Percentiles rank a stretch among this genome's conserved stretches.
These are phyloP conservation scores for Peromyscus attwateri DNA, from an alignment of 2,797 vertebrate genomes.

Conservation along the genomic window DNA sequence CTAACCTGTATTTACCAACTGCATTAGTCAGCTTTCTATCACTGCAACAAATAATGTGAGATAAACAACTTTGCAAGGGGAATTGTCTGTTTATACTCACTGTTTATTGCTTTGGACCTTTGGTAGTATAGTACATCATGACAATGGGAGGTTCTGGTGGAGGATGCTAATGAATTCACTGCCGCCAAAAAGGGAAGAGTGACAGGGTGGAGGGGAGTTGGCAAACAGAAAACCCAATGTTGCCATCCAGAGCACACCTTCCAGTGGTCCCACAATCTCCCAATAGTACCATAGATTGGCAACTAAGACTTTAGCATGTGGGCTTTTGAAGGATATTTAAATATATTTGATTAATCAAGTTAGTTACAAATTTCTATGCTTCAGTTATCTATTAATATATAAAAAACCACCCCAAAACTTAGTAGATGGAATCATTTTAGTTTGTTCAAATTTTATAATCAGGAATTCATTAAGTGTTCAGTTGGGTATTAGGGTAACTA, in stretches of 20 bases:
- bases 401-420: background rate
- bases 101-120: background rate
- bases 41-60: background rate
- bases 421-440: background rate
- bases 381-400: background rate
- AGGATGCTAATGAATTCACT: background rate
- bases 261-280: background rate
- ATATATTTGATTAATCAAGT: conserved; percentile 39
- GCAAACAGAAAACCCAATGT: background rate
- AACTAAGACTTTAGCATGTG: background rate
- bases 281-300: background rate
- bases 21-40: background rate
- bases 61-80: background rate
- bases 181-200: no score
- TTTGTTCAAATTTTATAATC: conserved; percentile 40
- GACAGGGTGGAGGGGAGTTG: background rate
- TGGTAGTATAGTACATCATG: background rate
- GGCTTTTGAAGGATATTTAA: background rate
- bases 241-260: background rate
- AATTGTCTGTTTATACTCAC: background rate
- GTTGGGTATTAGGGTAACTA: background rate
- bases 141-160: background rate
- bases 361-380: conserved; percentile 7
- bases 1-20: background rate
- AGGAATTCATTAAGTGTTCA: conserved; percentile 6